Evolutionary conservation across 2,888 invertebrate species (phyloP), one percentile per base, ranked within the genome.

Genomic region (Chrysopilus asiliformis): DNA sequence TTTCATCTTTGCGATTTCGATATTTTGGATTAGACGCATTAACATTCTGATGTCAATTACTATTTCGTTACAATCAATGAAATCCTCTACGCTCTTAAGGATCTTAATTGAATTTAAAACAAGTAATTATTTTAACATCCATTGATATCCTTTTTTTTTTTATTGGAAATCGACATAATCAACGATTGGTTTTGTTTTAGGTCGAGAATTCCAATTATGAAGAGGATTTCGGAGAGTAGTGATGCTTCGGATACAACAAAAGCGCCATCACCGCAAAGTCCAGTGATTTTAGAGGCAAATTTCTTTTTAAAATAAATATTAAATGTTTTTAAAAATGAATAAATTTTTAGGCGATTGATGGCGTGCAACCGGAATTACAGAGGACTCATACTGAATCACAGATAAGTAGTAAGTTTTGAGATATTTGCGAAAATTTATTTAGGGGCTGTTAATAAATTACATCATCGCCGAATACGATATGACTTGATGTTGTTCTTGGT

Each of bases 301-400:
- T n/a, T n/a, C n/a, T n/a, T n/a, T n/a, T n/a, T n/a, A n/a, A n/a
- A n/a, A n/a, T n/a, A n/a, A n/a, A n/a, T n/a, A n/a, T n/a, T n/a
- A n/a, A n/a, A n/a, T n/a, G n/a, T n/a, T n/a, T n/a, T n/a, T n/a
- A n/a, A n/a, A n/a, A n/a, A n/a, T n/a, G n/a, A n/a, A n/a, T n/a
- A n/a, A n/a, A n/a, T n/a, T n/a, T n/a, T n/a, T n/a, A 58, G 38
- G 50, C 53, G 15, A 51, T 70, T 14, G 65, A 67, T 0, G 71
- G 57, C 0, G 68, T 70, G 0, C 69, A 71, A 46, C 69, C 71
- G 0, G 69, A 71, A 46, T 59, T 70, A 19, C 68, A 70, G 47
- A 53, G 61, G 38, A 67, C 69, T 0, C 67, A 67, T 1, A 51
- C 67, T 39, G 70, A 70, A 53, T 65, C 68, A 4, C 66, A 67